Conservation (phyloP, 2,113 vertebrate genomes). For the Rhineura floridana region DNA sequence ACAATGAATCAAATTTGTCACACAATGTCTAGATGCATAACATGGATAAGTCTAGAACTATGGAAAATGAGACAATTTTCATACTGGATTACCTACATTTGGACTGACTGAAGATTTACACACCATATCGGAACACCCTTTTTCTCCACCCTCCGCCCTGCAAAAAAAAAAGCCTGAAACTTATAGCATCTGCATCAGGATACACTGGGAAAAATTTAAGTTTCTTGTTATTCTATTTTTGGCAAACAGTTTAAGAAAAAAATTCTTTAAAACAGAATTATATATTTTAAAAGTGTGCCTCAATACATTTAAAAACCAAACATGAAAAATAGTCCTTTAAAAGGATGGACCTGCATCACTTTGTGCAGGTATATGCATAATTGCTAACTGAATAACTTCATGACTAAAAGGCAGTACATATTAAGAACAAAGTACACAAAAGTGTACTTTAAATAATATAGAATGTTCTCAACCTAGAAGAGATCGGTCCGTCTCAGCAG, state of each 20-base stretch:
- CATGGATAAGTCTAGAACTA: neutral
- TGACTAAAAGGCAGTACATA: neutral
- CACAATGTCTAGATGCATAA: neutral
- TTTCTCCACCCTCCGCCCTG: too few species aligned
- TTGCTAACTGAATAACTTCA: neutral
- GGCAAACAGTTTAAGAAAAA: neutral
- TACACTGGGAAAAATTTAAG: neutral
- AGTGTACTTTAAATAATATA: neutral
- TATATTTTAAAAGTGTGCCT: conserved; percentile 2
- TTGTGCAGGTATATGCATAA: conserved; percentile 4
- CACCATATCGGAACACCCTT: neutral
- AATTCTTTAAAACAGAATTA: conserved; percentile 15
- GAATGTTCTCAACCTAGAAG: conserved; percentile 15
- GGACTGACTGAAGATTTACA: neutral
- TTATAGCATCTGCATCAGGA: neutral
- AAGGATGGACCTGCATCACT: neutral
- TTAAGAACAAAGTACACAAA: conserved; percentile 21
- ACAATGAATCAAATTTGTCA: neutral
- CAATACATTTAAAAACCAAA: conserved; percentile 12
- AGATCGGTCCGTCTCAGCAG: conserved; percentile 35
- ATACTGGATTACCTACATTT: fast-evolving
- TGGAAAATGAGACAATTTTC: too few species aligned
- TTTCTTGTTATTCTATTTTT: too few species aligned
- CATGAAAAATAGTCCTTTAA: neutral
- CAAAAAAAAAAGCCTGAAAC: neutral